A percentile compares a stretch with the other conserved stretches of the same genome.
These are phyloP conservation scores for Dasysyrphus albostriatus DNA, from an alignment of 2,888 invertebrate genomes.

Conservation along the genomic window DNA sequence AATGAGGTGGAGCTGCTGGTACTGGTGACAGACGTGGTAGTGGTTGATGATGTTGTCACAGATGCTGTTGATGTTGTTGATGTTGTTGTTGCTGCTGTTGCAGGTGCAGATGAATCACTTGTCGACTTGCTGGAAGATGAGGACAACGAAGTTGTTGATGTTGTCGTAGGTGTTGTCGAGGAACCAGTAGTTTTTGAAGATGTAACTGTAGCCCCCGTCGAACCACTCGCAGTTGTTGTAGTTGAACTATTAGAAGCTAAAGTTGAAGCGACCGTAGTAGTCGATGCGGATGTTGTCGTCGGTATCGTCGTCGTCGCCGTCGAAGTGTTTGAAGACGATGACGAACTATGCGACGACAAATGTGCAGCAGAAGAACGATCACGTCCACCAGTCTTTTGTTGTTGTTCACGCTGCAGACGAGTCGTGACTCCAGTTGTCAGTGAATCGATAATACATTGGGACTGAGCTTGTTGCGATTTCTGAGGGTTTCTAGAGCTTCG, in stretches of 20 bases:
- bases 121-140: slow-evolving; percentile 53
- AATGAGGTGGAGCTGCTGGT: slow-evolving; percentile 66
- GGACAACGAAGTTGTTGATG: slow-evolving; percentile 47
- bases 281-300: slow-evolving; percentile 78
- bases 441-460: slow-evolving; percentile 86
- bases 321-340: slow-evolving; percentile 77
- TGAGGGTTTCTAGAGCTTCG: slow-evolving; percentile 89
- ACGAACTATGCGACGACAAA: slow-evolving; percentile 73
- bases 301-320: slow-evolving; percentile 77
- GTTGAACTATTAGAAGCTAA: slow-evolving; percentile 50
- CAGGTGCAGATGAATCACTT: slow-evolving; percentile 61
- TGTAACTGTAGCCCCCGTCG: slow-evolving; percentile 72
- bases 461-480: slow-evolving; percentile 86
- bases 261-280: slow-evolving; percentile 76
- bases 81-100: slow-evolving; percentile 78
- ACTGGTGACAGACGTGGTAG: slow-evolving; percentile 60
- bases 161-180: slow-evolving; percentile 52
- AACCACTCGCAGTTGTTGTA: slow-evolving; percentile 60
- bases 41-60: slow-evolving; percentile 59
- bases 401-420: slow-evolving; percentile 91
- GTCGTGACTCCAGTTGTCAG: slow-evolving; percentile 93
- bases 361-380: slow-evolving; percentile 81
- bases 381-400: slow-evolving; percentile 86
- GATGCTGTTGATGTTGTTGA: slow-evolving; percentile 69
- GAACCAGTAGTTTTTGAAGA: slow-evolving; percentile 62